Evolutionary conservation across 2,113 vertebrate genomes (phyloP).

Genomic region (Turdus rufiventris): DNA sequence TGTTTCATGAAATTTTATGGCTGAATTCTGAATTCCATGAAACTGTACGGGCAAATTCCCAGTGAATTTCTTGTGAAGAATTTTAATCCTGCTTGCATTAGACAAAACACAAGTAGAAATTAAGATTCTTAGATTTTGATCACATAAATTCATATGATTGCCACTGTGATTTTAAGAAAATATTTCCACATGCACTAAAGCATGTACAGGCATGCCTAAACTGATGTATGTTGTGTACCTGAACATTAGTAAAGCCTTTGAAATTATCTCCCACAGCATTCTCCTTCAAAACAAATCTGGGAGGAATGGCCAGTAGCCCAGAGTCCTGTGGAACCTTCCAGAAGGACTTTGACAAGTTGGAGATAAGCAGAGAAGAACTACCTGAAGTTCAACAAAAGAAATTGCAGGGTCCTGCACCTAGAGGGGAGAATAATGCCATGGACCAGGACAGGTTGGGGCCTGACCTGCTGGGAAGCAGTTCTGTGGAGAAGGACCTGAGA

Average conservation of each 20-base stretch:
- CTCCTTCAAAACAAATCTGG: background rate
- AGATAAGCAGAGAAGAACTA: background rate
- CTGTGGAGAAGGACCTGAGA: background rate
- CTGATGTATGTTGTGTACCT: fast-evolving
- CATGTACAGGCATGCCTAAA: background rate
- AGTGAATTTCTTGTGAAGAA: background rate
- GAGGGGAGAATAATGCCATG: background rate
- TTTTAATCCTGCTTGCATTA: background rate
- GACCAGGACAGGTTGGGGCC: background rate
- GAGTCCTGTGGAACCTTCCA: background rate
- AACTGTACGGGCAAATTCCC: background rate
- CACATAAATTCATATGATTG: background rate
- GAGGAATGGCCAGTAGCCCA: background rate
- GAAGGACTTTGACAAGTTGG: background rate
- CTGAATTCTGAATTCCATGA: background rate
- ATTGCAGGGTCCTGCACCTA: background rate
- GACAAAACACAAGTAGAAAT: background rate
- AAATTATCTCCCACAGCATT: background rate
- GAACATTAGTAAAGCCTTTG: background rate
- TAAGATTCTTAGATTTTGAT: background rate
- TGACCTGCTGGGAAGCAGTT: background rate
- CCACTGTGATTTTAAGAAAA: background rate
- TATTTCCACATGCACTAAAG: background rate
- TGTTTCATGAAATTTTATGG: background rate
- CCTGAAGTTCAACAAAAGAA: background rate